Conservation (phyloP, 2,888 invertebrate species). For the Acanthoscelides obtectus region DNA sequence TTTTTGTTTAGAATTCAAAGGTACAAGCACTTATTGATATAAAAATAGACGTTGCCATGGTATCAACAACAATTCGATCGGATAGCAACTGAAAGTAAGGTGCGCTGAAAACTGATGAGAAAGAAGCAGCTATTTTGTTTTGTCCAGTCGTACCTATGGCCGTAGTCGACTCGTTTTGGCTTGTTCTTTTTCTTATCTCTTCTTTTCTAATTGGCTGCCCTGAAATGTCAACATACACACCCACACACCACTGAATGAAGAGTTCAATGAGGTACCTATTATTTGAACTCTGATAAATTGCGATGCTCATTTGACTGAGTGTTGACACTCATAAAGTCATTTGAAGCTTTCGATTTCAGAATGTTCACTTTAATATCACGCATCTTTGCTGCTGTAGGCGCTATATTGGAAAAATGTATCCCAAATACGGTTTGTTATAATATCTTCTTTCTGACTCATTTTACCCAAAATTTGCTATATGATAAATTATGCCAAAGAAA, state of each 20-base stretch:
- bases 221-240: slow-evolving; percentile 26
- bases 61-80: slow-evolving; percentile 37
- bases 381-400: no score
- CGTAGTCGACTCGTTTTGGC: slow-evolving; percentile 7
- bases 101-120: slow-evolving; percentile 63
- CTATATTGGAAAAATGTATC: no score
- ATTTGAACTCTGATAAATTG: no score
- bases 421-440: no score
- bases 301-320: no score
- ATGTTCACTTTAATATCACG: no score
- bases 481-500: no score
- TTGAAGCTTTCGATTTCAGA: no score
- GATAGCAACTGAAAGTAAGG: slow-evolving; percentile 64
- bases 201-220: slow-evolving; percentile 8
- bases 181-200: not conserved
- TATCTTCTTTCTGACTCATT: no score
- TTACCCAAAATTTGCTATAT: no score
- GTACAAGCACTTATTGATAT: not conserved
- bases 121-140: slow-evolving; percentile 53
- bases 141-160: slow-evolving; percentile 44
- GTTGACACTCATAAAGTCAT: no score
- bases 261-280: not conserved
- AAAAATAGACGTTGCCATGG: not conserved
- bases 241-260: slow-evolving; percentile 3
- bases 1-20: not conserved